Evolutionary conservation across 30 jellyfish, hydroid and myxozoan genomes (phyloP), one percentile per base, ranked within the genome.

Genomic region (Hydractinia echinata): DNA sequence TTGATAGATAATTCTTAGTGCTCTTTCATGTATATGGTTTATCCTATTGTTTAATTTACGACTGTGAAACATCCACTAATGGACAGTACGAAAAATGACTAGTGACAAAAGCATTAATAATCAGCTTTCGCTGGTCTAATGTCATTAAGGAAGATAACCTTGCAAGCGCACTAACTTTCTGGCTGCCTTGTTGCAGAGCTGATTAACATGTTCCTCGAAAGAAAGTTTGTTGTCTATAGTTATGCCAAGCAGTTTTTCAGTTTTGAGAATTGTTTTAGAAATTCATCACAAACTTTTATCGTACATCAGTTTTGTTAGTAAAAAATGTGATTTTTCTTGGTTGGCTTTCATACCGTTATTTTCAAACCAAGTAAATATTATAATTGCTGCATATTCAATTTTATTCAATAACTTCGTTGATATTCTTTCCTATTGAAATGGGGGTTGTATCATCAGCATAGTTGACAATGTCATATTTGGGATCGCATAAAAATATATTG

Each of bases 101-200:
- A n/a, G n/a, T n/a, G n/a, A n/a, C n/a, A n/a, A n/a, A n/a, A n/a
- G n/a, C n/a, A n/a, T n/a, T n/a, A n/a, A n/a, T n/a, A n/a, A n/a
- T n/a, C n/a, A n/a, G n/a, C n/a, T n/a, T n/a, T n/a, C n/a, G n/a
- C n/a, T n/a, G n/a, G n/a, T n/a, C n/a, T n/a, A n/a, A n/a, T n/a
- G n/a, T n/a, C n/a, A n/a, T n/a, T n/a, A n/a, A n/a, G n/a, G n/a
- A n/a, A n/a, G n/a, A n/a, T n/a, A n/a, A n/a, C n/a, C n/a, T n/a
- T n/a, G n/a, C n/a, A n/a, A n/a, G 82, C 11, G 95, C 95, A 79
- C 73, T 39, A n/a, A 86, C 82, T 20, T 86, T 86, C n/a, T 79
- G 81, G 56, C 89, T 79, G 83, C 95, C 58, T 79, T 85, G 60
- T 79, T 70, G 77, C 95, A 86, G 54, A 69, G 71, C 13, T 51